phyloP scores from a whole-genome alignment of 2,888 invertebrate species.

The Ophraella communa region DNA sequence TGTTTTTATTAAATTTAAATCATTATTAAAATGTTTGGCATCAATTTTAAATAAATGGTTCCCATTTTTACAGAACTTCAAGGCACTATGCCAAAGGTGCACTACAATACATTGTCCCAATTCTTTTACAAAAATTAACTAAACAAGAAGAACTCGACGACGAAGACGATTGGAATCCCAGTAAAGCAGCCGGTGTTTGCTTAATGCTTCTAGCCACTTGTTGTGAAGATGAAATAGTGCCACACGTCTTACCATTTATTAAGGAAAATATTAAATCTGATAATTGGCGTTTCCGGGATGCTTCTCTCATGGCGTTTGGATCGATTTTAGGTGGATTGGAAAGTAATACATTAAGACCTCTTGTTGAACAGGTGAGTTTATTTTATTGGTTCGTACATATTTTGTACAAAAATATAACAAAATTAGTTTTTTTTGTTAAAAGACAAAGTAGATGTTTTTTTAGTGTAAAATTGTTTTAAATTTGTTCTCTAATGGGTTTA shows the following conservation, averaged over 20 bases:
- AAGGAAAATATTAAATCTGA: conserved; percentile 90
- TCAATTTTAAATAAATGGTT: neutral
- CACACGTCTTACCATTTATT: conserved; percentile 94
- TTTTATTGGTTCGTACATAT: too few relatives aligned
- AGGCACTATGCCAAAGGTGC: conserved; percentile 99
- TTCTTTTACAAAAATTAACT: conserved; percentile 90
- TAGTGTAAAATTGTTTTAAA: too few relatives aligned
- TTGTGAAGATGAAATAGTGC: conserved; percentile 92
- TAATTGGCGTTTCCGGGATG: conserved; percentile 88
- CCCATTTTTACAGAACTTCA: conserved; percentile 72
- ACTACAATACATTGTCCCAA: conserved; percentile 91
- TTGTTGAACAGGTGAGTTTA: conserved; percentile 79
- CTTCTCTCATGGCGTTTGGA: conserved; percentile 98
- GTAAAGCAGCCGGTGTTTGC: conserved; percentile 98
- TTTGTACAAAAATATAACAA: too few relatives aligned
- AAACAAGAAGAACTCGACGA: conserved; percentile 98
- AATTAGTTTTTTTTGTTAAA: too few relatives aligned
- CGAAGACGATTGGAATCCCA: conserved; percentile 99
- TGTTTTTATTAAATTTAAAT: neutral
- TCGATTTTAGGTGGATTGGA: conserved; percentile 85
- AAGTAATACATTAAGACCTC: conserved; percentile 81
- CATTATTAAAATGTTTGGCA: neutral
- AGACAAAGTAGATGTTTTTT: too few relatives aligned
- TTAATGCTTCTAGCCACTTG: conserved; percentile 96
- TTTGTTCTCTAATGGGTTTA: too few relatives aligned